A percentile compares a stretch with the other conserved stretches of the same genome.
These are phyloP conservation scores for Metacarcinus magister DNA, from an alignment of 2,888 invertebrate genomes.

Conservation along the genomic window DNA sequence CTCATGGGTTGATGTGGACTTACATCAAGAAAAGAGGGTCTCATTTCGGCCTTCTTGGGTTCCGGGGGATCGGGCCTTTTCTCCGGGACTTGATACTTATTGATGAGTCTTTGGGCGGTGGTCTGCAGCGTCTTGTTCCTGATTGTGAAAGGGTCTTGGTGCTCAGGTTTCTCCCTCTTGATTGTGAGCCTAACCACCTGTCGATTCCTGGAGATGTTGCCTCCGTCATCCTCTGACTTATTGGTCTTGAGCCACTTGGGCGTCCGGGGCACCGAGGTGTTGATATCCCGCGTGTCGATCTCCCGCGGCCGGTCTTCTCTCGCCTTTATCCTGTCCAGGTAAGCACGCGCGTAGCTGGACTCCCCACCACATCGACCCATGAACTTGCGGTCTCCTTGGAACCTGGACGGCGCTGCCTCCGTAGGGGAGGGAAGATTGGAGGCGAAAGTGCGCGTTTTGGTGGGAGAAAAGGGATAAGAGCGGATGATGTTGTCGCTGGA, in stretches of 20 bases:
- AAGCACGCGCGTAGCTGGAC: conserved; percentile 66
- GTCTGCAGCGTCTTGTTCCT: conserved; percentile 80
- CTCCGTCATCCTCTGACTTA: conserved; percentile 39
- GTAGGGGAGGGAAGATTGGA: conserved; percentile 9
- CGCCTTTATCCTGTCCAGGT: conserved; percentile 67
- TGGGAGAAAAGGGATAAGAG: background rate
- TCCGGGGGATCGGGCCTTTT: conserved; percentile 62
- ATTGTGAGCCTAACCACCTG: conserved; percentile 81
- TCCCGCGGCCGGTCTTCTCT: conserved; percentile 64
- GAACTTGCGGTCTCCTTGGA: conserved; percentile 60
- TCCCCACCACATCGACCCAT: conserved; percentile 58
- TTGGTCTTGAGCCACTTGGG: conserved; percentile 50
- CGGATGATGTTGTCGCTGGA: background rate
- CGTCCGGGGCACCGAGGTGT: conserved; percentile 72
- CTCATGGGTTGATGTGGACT: background rate
- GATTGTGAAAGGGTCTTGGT: conserved; percentile 69
- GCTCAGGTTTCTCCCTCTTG: conserved; percentile 76
- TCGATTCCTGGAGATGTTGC: conserved; percentile 76
- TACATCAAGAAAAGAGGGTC: background rate
- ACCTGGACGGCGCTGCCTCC: background rate
- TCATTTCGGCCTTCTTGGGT: conserved; percentile 58
- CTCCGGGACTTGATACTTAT: conserved; percentile 79
- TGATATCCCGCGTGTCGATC: conserved; percentile 80
- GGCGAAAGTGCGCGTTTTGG: conserved; percentile 37
- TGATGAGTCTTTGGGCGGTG: conserved; percentile 80